Evolutionary conservation across 2,888 invertebrate genomes (phyloP), one percentile per base, ranked within the genome.

Genomic region (Flabesymbios commensalis): DNA sequence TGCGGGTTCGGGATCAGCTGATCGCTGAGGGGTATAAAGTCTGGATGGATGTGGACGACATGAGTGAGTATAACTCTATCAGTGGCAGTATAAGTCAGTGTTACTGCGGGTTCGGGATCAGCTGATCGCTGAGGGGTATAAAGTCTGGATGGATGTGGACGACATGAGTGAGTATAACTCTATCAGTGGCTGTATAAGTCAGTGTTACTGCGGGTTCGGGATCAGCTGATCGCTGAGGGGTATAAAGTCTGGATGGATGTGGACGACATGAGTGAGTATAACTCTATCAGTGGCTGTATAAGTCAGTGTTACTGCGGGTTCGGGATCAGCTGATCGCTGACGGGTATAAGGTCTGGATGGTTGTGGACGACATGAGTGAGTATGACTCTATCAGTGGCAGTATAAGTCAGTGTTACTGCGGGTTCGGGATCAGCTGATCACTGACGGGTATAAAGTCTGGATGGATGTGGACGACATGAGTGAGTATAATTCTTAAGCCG

Each of bases 241-340:
- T 76, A 74, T 61, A 78, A 77, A 64, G 79, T 80, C 3, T 81
- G 80, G 80, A 76, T 81, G 24, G 81, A 81, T 67, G 72, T 74
- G 5, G 79, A 80, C 31, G 71, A 76, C 61, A 78, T 79, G 75
- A 49, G 67, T 67, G 26, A 43, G 65, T 66, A 28, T n/a, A n/a
- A n/a, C n/a, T n/a, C 61, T 79, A 79, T 57, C 69, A 73, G 45
- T 78, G 78, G 79, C 68, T 64, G 17, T 69, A 73, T 43, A 75
- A 78, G 65, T 64, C 70, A 42, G 71, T 56, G 22, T 61, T 78
- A 10, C 52, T 75, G 0, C 69, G 73, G 70, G 74, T 79, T 53
- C 49, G 63, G 28, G 65, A 74, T 26, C 45, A 57, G n/a, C 59
- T 78, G 17, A 74, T 70, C 55, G 63, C 69, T 43, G 74, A 72